Conservation (phyloP, 1,140 invertebrate species). For the Rhizoglyphus robini region DNA sequence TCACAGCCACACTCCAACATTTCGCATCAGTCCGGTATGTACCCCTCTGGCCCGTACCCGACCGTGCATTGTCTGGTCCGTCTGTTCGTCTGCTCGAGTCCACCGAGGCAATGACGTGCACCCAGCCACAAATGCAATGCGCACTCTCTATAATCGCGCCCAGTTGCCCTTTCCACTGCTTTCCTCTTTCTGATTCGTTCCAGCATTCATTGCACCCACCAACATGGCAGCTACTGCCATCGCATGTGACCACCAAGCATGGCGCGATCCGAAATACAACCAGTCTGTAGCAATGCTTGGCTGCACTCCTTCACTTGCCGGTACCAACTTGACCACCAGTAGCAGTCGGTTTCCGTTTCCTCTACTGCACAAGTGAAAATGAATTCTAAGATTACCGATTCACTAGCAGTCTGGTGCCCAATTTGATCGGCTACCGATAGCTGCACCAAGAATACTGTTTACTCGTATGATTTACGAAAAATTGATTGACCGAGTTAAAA, state of each 20-base stretch:
- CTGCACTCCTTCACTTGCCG: no score
- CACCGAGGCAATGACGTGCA: not conserved
- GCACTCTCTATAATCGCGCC: not conserved
- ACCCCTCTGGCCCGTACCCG: no score
- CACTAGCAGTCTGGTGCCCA: no score
- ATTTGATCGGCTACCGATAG: no score
- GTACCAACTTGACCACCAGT: not conserved
- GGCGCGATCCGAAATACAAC: not conserved
- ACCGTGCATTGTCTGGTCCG: no score
- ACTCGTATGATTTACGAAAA: no score
- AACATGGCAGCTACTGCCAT: constrained; percentile 10
- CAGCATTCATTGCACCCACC: not conserved
- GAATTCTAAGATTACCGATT: no score
- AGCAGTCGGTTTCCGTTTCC: not conserved
- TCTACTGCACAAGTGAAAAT: not conserved
- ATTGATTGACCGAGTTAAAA: no score
- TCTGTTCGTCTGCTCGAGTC: not conserved
- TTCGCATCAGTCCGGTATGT: no score
- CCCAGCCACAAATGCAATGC: not conserved
- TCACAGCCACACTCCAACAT: no score
- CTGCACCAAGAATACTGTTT: no score
- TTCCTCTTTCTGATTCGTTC: not conserved
- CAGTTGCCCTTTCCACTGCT: not conserved
- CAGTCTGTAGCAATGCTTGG: no score
- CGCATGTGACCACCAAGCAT: not conserved